Base-by-base conservation (phyloP, 1,140 invertebrate genomes). In the Alviniconcha marisindica region DNA sequence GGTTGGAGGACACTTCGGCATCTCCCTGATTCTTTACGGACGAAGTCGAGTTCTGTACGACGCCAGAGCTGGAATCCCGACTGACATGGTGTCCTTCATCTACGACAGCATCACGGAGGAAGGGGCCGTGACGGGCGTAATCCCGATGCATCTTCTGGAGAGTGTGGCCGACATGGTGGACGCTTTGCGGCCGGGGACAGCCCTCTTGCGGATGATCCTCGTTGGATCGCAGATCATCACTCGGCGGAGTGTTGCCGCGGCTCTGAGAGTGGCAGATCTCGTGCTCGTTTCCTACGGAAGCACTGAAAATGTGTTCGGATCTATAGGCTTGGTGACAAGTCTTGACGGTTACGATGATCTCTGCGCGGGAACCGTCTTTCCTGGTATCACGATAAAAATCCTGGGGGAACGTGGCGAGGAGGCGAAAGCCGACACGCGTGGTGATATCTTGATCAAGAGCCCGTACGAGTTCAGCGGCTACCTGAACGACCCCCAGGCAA, bases 1-100 rank as follows among this genome's bases (percentile, higher is more conserved):
- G 79, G 10, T n/a, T 1, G 63, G 63, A 5, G 63, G 79, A 2
- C 71, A 44, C 44, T 36, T 51, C 24, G 79, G 38, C n/a, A n/a
- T n/a, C n/a, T n/a, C n/a, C 4, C 5, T 21, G 10, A 69, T 24
- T 28, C 1, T n/a, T 81, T 18, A 0, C 5, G 1, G 14, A 0
- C 38, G 79, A 36, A 12, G 21, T 15, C 24, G 79, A 33, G 63
- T 81, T 18, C 48, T 81, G 14, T 31, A 33, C 12, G 79, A 81
- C 38, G 1, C 28, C 7, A 44, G 79, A 81, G 63, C 33, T n/a
- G 79, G 79, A 18, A 24, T 0, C 21, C 76, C 76, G 10, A 48
- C 31, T n/a, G 51, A 77, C 76, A 3, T 77, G 15, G 42, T n/a
- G 4, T 21, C 28, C 2, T 33, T 56, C n/a, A 77, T 54, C 44